These are phyloP conservation scores for Lycopodina hypogea DNA, from an alignment of 37 sponge, comb jelly and placozoan species.

Conservation along the genomic window DNA sequence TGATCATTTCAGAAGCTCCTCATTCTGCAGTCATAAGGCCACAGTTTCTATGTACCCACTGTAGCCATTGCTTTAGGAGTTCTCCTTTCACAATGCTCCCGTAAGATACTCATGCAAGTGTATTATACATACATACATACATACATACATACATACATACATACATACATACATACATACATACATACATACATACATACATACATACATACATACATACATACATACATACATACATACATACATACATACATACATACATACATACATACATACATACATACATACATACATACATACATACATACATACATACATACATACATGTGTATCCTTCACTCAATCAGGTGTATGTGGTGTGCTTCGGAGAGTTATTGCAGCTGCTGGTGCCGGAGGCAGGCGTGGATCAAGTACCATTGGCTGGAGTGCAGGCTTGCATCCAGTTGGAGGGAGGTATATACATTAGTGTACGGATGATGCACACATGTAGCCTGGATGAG, in stretches of 20 bases:
- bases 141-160: not conserved
- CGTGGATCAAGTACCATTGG: constrained; percentile 56
- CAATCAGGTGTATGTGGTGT: constrained; percentile 35
- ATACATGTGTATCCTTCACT: not conserved
- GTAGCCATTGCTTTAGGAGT: constrained; percentile 33
- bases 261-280: not conserved
- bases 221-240: not conserved
- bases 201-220: not conserved
- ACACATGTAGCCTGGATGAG: too few relatives aligned
- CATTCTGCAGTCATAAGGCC: constrained; percentile 33
- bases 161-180: not conserved
- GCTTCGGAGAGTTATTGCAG: constrained; percentile 40
- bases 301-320: too few relatives aligned
- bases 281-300: not conserved
- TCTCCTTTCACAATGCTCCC: constrained; percentile 13
- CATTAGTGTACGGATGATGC: too few relatives aligned
- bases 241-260: not conserved
- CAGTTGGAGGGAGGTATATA: constrained; percentile 28
- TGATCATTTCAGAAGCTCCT: constrained; percentile 32
- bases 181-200: not conserved
- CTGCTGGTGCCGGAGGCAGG: constrained; percentile 21
- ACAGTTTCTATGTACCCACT: constrained; percentile 31
- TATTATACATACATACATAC: not conserved
- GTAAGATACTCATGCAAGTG: constrained; percentile 13
- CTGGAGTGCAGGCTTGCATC: constrained; percentile 23